Base-by-base conservation (phyloP, 2,113 vertebrate species). In the Atractosteus spatula region DNA sequence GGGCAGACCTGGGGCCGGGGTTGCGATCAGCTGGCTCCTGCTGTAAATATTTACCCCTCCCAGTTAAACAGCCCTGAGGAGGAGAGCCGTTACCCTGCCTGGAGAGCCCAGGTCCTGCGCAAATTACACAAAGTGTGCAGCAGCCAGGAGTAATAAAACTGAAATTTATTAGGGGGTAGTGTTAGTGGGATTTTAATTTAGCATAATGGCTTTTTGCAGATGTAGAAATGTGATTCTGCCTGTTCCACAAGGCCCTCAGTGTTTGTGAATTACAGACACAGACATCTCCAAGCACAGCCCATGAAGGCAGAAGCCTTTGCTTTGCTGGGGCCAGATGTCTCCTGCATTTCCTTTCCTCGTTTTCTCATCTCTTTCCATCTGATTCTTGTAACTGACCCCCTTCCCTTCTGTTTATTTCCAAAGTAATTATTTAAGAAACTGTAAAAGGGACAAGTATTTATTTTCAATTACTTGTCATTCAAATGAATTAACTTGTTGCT, bases 21-120 rank as follows among this genome's bases (percentile, higher is more conserved):
- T 29, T 29, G 1, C 29, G 29, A 29, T 29, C 29, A 29, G 29
- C 29, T 29, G 29, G 29, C 29, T 29, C 29, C 29, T 10, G 47
- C 47, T 16, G 12, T 69, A 56, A 71, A 64, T 71, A 51, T 74
- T 68, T 68, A 55, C 44, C 42, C 54, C 56, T 56, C 7, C 47
- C 41, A 17, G 13, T 62, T 51, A 68, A 74, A 62, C 67, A 14
- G n/a, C 47, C 3, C 65, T 13, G 10, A 41, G 61, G 14, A 14
- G 55, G 61, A 57, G 62, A 44, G 14, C 14, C 41, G 62, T 44
- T 44, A 67, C 7, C 14, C 8, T 11, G 44, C 42, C 44, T 64
- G 56, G n/a, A 8, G 47, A 51, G 5, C 47, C 10, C 10, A 51
- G 5, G 47, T 51, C 47, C 47, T 51, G 5, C 47, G 10, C 47